Percentiles rank a stretch among this genome's conserved stretches.
These are phyloP conservation scores for Clarias macrocephalus DNA, from an alignment of 2,113 vertebrate genomes.

Conservation along the genomic window DNA sequence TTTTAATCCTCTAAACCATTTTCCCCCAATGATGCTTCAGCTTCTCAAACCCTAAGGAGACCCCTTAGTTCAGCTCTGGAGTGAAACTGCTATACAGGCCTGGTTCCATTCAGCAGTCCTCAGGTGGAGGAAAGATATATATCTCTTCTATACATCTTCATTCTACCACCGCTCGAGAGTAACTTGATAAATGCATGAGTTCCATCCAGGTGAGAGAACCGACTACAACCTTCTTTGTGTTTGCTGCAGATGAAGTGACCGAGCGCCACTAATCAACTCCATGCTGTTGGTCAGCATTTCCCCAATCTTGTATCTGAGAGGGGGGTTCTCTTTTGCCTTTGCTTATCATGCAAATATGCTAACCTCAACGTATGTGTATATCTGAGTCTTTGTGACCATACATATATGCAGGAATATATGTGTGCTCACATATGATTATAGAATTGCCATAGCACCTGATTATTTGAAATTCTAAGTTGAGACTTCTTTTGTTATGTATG, in stretches of 20 bases:
- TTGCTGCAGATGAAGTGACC: conserved; percentile 59
- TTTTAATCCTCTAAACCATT: background rate
- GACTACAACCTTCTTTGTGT: conserved; percentile 58
- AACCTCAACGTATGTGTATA: conserved; percentile 63
- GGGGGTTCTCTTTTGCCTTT: conserved; percentile 65
- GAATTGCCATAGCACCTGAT: conserved; percentile 60
- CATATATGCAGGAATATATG: conserved; percentile 70
- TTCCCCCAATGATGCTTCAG: conserved; percentile 17
- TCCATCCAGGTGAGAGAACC: conserved; percentile 58
- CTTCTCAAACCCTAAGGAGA: conserved; percentile 4
- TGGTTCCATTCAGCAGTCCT: conserved; percentile 32
- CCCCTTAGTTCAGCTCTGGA: background rate
- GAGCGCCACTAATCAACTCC: conserved; percentile 51
- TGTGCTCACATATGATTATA: conserved; percentile 64
- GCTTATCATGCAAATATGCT: conserved; percentile 67
- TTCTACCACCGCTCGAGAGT: background rate
- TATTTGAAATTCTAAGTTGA: conserved; percentile 61
- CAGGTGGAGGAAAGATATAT: conserved; percentile 35
- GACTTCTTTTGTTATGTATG: conserved; percentile 61
- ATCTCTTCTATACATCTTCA: conserved; percentile 9
- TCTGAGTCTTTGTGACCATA: conserved; percentile 63
- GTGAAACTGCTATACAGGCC: conserved; percentile 22
- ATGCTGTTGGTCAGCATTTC: conserved; percentile 65
- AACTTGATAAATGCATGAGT: conserved; percentile 58
- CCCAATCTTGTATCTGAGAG: conserved; percentile 51